These are phyloP conservation scores for Ormyrus pomaceus DNA, from an alignment of 2,888 invertebrate species.

Conservation along the genomic window DNA sequence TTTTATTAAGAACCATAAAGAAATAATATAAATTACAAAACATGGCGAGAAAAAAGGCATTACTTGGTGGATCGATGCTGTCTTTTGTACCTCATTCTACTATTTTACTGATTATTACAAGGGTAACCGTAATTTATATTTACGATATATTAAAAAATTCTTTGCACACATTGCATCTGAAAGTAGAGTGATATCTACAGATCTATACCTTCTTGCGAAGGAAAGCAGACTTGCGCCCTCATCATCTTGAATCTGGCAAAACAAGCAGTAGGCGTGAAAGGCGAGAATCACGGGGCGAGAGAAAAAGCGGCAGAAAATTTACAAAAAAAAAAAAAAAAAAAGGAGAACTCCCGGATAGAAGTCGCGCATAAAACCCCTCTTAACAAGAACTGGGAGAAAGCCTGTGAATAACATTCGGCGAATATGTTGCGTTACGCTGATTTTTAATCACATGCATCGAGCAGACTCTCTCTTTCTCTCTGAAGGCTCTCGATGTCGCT, in stretches of 20 bases:
- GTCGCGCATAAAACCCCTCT: not conserved
- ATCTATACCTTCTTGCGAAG: no score
- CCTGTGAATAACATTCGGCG: constrained; percentile 37
- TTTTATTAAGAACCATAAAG: no score
- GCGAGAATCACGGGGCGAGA: not conserved
- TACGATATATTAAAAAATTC: no score
- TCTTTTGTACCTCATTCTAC: no score
- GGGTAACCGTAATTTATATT: no score
- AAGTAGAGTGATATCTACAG: no score
- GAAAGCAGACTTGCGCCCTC: not conserved
- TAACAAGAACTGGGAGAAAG: constrained; percentile 18
- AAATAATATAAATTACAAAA: no score
- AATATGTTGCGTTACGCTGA: constrained; percentile 13
- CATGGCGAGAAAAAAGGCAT: no score
- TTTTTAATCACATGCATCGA: constrained; percentile 49
- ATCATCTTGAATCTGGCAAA: not conserved
- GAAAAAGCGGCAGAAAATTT: not conserved
- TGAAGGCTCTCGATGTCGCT: constrained; percentile 3
- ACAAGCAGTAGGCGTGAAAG: not conserved
- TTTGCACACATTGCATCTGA: not conserved
- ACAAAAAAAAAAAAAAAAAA: not conserved
- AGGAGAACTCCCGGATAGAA: not conserved
- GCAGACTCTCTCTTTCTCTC: not conserved
- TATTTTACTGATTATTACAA: no score
- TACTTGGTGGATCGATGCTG: no score